Percentiles rank a stretch among this genome's conserved stretches.
Conservation (phyloP, 2,797 vertebrate species). For the Myiothlypis chrysogaster region DNA sequence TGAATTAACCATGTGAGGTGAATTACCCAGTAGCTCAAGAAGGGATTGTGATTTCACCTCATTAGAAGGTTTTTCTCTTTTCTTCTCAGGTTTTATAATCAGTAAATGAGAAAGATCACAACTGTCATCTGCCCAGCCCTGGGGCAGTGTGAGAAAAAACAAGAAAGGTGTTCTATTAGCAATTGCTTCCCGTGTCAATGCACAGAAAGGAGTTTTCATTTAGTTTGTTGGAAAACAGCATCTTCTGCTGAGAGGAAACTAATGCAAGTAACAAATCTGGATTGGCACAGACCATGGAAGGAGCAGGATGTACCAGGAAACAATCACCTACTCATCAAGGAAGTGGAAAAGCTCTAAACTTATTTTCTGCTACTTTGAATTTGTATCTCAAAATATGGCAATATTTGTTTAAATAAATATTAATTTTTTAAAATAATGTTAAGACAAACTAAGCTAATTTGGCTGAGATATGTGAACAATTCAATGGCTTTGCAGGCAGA, state of each 20-base stretch:
- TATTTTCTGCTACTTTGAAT: background rate
- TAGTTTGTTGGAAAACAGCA: constrained; percentile 50
- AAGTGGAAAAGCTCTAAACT: background rate
- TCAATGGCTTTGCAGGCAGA: background rate
- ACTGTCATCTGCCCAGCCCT: constrained; percentile 53
- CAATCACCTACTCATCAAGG: background rate
- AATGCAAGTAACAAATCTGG: background rate
- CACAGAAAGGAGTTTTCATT: constrained; percentile 61
- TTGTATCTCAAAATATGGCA: background rate
- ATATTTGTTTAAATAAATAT: background rate
- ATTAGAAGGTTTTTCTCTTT: constrained; percentile 64
- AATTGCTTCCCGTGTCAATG: constrained; percentile 65
- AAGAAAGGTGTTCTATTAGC: constrained; percentile 53
- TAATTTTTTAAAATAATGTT: background rate
- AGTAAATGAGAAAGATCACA: constrained; percentile 76
- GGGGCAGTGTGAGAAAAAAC: constrained; percentile 48
- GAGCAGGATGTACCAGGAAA: background rate
- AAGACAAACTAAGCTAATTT: background rate
- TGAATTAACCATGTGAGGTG: background rate
- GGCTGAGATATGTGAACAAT: background rate
- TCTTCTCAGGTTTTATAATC: constrained; percentile 76
- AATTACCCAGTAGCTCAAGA: constrained; percentile 20
- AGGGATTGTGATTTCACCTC: constrained; percentile 41
- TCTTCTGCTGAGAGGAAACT: constrained; percentile 10
- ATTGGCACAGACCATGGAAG: background rate